Evolutionary conservation across 2,113 vertebrate species (phyloP).

Genomic region (Indri indri): DNA sequence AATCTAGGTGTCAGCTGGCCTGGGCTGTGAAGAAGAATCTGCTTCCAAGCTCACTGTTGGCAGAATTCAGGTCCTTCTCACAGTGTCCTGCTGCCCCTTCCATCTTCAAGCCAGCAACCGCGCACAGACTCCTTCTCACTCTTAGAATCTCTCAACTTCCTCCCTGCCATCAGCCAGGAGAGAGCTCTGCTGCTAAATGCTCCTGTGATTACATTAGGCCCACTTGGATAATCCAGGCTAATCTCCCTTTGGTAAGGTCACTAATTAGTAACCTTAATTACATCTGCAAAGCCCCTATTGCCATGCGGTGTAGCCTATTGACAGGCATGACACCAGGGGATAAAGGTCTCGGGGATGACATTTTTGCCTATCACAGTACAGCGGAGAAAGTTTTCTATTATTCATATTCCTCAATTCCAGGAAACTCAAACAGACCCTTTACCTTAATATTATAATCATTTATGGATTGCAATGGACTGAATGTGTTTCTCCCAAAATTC

Average conservation of each 20-base stretch:
- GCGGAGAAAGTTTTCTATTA: background rate
- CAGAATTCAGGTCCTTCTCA: background rate
- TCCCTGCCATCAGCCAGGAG: background rate
- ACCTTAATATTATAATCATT: background rate
- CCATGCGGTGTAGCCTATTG: rapidly evolving
- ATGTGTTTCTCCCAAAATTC: background rate
- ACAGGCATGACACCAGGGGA: background rate
- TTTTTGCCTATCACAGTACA: background rate
- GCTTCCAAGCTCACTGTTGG: background rate
- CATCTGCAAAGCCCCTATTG: background rate
- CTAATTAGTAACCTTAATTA: background rate
- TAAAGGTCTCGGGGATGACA: background rate
- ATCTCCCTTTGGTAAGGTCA: background rate
- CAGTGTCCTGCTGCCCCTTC: background rate
- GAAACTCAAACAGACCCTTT: background rate
- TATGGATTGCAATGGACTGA: background rate
- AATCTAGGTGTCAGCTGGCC: too few species aligned
- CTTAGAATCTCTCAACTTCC: background rate
- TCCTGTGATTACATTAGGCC: background rate
- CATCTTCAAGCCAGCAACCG: background rate
- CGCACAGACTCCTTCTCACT: background rate
- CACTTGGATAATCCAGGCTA: background rate
- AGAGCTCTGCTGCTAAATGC: background rate
- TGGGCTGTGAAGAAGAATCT: background rate
- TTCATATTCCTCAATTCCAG: background rate